Percentiles rank a stretch among this genome's conserved stretches.
Evolutionary conservation across 2,888 invertebrate genomes (phyloP).

Genomic region (Lamellibrachia satsuma): DNA sequence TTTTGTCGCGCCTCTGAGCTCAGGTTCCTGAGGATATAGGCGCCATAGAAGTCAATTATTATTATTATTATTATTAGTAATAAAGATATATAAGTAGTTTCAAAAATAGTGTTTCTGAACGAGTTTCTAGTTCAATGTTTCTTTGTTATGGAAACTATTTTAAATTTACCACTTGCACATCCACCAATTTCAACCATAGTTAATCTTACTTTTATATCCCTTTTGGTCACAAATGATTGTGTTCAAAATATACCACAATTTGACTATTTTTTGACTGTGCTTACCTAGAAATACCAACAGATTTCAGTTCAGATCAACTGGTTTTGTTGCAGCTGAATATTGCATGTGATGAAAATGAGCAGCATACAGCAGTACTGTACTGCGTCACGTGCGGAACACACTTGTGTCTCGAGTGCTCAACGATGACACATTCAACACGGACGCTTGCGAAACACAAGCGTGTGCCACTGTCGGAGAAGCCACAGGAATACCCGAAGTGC

Average conservation of each 20-base stretch:
- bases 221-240: neutral
- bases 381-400: constrained; percentile 71
- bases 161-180: neutral
- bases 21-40: too few relatives aligned
- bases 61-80: too few relatives aligned
- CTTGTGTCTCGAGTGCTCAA: constrained; percentile 70
- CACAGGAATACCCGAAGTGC: constrained; percentile 70
- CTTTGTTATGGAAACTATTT: neutral
- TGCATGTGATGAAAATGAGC: constrained; percentile 71
- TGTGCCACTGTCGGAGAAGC: constrained; percentile 71
- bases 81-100: neutral
- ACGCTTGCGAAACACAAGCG: constrained; percentile 70
- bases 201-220: neutral
- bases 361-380: constrained; percentile 70
- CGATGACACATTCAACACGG: constrained; percentile 69
- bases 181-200: neutral
- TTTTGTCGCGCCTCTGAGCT: too few relatives aligned
- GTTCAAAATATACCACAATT: neutral
- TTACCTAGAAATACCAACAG: neutral
- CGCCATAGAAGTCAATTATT: too few relatives aligned
- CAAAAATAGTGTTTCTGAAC: neutral
- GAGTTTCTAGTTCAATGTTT: neutral
- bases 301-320: neutral
- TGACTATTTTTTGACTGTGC: neutral
- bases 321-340: constrained; percentile 61